Conservation (phyloP, 2,888 invertebrate genomes). For the Lordiphosa fenestrarum region DNA sequence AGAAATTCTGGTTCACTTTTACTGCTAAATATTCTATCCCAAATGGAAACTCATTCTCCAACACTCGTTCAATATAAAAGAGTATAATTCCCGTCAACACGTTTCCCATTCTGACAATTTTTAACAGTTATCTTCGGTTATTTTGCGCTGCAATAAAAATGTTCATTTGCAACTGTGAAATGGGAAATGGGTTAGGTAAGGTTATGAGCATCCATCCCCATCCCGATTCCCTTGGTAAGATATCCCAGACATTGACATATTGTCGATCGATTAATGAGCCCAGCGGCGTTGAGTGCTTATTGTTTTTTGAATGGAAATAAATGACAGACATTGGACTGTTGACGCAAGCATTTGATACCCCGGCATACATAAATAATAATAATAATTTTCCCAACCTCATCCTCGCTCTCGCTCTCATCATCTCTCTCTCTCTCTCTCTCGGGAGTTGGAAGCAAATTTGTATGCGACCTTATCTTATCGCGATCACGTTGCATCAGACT, state of each 20-base stretch:
- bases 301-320: conserved; percentile 67
- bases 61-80: too few relatives aligned
- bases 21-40: too few relatives aligned
- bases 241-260: conserved; percentile 65
- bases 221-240: conserved; percentile 1
- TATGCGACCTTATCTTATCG: conserved; percentile 70
- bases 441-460: conserved; percentile 69
- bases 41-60: too few relatives aligned
- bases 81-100: too few relatives aligned
- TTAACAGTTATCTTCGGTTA: conserved; percentile 48
- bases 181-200: conserved; percentile 47
- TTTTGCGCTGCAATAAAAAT: conserved; percentile 18
- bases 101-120: conserved; percentile 4
- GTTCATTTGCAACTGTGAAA: conserved; percentile 41
- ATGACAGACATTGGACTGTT: conserved; percentile 62
- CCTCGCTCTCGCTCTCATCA: conserved; percentile 2
- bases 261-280: conserved; percentile 57
- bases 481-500: conserved; percentile 63
- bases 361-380: conserved; percentile 60
- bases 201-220: conserved; percentile 26
- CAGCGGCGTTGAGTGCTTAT: conserved; percentile 46
- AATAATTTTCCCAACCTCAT: conserved; percentile 30
- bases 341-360: conserved; percentile 69
- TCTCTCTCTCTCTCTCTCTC: conserved; percentile 11
- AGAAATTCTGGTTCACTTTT: too few relatives aligned